Conservation (phyloP, 2,113 vertebrate genomes). For the Xenus cinereus region DNA sequence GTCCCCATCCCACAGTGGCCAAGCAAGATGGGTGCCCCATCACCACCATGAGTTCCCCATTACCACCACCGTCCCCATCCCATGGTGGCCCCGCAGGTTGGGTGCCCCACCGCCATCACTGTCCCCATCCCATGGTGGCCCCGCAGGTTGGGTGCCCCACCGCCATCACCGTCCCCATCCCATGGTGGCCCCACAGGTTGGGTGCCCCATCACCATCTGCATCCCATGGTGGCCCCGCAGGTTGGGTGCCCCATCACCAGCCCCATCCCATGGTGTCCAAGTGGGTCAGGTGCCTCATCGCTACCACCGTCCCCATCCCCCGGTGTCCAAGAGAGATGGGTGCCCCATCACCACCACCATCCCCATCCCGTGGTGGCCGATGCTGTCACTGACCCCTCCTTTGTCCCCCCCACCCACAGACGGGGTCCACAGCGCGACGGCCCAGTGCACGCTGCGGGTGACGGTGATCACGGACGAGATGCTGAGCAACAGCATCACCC, state of each 20-base stretch:
- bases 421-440: conserved; percentile 86
- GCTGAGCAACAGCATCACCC: conserved; percentile 95
- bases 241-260: background rate
- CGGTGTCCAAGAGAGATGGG: rapidly evolving
- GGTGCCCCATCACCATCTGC: background rate
- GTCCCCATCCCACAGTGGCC: no score
- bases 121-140: no score
- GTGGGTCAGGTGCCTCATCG: rapidly evolving
- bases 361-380: background rate
- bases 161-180: background rate
- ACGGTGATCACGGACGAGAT: conserved; percentile 96
- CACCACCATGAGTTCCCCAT: background rate
- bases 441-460: conserved; percentile 91
- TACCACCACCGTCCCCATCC: no score
- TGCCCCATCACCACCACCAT: background rate
- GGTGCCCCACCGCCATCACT: no score
- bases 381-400: background rate
- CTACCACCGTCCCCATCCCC: rapidly evolving
- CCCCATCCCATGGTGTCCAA: background rate
- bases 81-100: no score
- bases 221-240: rapidly evolving
- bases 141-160: background rate
- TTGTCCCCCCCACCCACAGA: conserved; percentile 60
- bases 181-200: no score
- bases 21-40: background rate